These are phyloP conservation scores for Caenorhabditis remanei DNA, from an alignment of 1,140 invertebrate genomes.

Conservation along the genomic window DNA sequence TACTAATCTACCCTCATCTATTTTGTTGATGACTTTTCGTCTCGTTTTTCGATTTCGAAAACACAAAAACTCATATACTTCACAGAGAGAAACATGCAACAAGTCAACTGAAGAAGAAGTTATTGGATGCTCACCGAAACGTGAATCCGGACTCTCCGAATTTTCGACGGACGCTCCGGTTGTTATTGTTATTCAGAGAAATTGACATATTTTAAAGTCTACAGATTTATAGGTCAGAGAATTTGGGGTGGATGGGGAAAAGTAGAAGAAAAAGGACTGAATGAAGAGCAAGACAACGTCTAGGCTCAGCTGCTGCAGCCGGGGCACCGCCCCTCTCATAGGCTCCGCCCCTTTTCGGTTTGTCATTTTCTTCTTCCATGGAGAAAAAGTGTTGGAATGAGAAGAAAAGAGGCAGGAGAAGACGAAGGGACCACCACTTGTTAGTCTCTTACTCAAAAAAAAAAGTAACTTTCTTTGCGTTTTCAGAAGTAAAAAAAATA, in stretches of 20 bases:
- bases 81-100: neutral
- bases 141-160: conserved; percentile 40
- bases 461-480: neutral
- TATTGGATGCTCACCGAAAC: conserved; percentile 4
- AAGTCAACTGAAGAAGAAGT: neutral
- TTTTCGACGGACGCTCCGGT: conserved; percentile 48
- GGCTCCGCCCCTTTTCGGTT: conserved; percentile 40
- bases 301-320: conserved; percentile 40
- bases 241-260: neutral
- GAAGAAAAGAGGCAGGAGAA: neutral
- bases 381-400: neutral
- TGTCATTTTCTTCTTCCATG: neutral
- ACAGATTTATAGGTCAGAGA: neutral
- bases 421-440: neutral
- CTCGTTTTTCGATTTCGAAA: neutral
- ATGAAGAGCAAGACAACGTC: conserved; percentile 47
- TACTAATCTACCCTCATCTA: conserved; percentile 20
- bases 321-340: neutral
- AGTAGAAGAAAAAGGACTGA: conserved; percentile 30
- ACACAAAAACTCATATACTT: neutral
- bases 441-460: neutral
- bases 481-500: conserved; percentile 11
- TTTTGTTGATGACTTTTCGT: conserved; percentile 35
- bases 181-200: conserved; percentile 37
- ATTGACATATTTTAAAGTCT: neutral